phyloP scores from a whole-genome alignment of 1,140 invertebrate genomes.

The Latrodectus geometricus region DNA sequence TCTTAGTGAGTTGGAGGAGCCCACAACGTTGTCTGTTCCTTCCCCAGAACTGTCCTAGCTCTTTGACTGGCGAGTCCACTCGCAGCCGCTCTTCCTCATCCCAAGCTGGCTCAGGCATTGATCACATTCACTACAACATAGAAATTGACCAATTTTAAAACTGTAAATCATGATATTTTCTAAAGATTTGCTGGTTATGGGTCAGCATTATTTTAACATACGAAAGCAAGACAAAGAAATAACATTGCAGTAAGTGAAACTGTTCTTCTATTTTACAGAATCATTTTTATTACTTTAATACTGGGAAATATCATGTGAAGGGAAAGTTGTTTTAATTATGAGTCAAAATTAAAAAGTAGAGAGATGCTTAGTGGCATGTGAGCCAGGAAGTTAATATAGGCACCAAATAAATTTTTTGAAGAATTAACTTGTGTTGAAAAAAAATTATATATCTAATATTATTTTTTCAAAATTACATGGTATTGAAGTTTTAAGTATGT shows the following conservation, averaged over 20 bases:
- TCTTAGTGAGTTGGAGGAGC: background rate
- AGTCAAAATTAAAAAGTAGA: too few species aligned
- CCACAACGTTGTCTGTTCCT: background rate
- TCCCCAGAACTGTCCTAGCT: background rate
- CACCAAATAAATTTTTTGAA: too few species aligned
- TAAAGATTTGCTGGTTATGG: conserved; percentile 41
- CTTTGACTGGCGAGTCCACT: conserved; percentile 1
- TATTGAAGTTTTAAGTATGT: too few species aligned
- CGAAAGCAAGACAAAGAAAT: background rate
- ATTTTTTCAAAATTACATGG: too few species aligned
- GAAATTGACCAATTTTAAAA: background rate
- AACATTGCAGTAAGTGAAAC: conserved; percentile 35
- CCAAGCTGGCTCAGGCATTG: background rate
- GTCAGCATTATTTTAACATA: conserved; percentile 46
- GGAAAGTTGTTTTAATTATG: too few species aligned
- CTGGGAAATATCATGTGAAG: too few species aligned
- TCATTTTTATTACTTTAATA: too few species aligned
- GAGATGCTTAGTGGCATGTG: too few species aligned
- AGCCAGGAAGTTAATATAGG: too few species aligned
- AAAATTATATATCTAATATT: too few species aligned
- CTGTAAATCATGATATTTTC: conserved; percentile 38
- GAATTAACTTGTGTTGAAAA: too few species aligned
- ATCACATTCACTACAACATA: background rate
- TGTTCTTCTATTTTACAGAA: too few species aligned
- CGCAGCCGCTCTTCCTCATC: background rate